These are phyloP conservation scores for Erebia ligea DNA, from an alignment of 2,888 invertebrate genomes.

Conservation along the genomic window DNA sequence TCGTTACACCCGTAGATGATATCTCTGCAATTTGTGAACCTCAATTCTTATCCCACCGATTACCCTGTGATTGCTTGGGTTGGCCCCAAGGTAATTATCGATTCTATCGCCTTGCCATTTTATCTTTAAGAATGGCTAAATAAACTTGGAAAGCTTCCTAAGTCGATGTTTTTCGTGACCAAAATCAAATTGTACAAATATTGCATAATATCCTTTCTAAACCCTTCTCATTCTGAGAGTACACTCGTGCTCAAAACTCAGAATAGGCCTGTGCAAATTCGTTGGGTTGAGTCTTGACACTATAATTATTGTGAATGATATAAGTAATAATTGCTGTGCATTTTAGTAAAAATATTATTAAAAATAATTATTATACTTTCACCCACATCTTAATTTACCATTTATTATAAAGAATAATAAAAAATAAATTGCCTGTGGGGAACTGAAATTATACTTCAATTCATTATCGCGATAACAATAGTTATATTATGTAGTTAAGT, in stretches of 20 bases:
- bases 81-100: slow-evolving; percentile 51
- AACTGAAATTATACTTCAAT: slow-evolving; percentile 12
- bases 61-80: slow-evolving; percentile 51
- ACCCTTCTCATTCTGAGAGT: no score
- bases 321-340: no score
- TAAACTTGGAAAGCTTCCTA: slow-evolving; percentile 21
- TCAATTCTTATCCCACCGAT: slow-evolving; percentile 57
- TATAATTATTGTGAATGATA: no score
- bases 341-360: not conserved
- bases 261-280: no score
- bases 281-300: no score
- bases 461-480: slow-evolving; percentile 41
- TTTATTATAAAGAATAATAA: not conserved
- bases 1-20: slow-evolving; percentile 47
- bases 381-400: no score
- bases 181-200: no score
- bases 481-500: slow-evolving; percentile 20
- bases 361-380: not conserved
- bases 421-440: no score
- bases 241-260: no score
- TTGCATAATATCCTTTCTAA: no score
- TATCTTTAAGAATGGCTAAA: slow-evolving; percentile 29
- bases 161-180: not conserved
- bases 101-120: slow-evolving; percentile 44
- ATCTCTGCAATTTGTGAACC: slow-evolving; percentile 65